These are phyloP conservation scores for Pseudotriccus pelzelni DNA, from an alignment of 2,797 vertebrate genomes.

Conservation along the genomic window DNA sequence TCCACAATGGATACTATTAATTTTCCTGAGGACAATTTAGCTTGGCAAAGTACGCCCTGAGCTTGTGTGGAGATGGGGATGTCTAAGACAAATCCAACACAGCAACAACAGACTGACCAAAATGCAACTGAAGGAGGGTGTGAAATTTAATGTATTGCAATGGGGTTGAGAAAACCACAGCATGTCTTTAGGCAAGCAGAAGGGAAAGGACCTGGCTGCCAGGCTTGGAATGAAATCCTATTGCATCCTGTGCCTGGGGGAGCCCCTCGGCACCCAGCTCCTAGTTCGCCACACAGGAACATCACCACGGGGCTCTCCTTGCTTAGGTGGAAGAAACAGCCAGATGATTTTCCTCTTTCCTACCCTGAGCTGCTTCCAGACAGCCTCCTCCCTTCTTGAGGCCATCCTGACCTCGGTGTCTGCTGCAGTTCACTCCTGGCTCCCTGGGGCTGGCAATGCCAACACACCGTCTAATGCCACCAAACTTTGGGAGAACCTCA, in stretches of 20 bases:
- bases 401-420: fast-evolving
- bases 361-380: neutral
- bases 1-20: neutral
- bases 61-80: neutral
- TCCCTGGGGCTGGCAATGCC: neutral
- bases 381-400: neutral
- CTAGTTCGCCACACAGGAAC: neutral
- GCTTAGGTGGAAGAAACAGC: neutral
- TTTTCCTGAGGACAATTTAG: neutral
- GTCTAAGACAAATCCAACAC: neutral
- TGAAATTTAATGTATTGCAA: neutral
- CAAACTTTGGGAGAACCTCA: neutral
- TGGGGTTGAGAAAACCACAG: neutral
- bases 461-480: neutral
- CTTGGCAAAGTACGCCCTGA: neutral
- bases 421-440: neutral
- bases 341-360: neutral
- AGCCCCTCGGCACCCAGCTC: neutral
- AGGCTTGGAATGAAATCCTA: neutral
- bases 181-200: neutral
- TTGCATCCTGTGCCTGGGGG: neutral
- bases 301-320: neutral
- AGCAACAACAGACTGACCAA: neutral
- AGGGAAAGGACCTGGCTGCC: neutral
- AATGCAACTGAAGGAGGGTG: neutral